Conservation (phyloP, 2,888 invertebrate genomes). For the Clistopyga incitator region DNA sequence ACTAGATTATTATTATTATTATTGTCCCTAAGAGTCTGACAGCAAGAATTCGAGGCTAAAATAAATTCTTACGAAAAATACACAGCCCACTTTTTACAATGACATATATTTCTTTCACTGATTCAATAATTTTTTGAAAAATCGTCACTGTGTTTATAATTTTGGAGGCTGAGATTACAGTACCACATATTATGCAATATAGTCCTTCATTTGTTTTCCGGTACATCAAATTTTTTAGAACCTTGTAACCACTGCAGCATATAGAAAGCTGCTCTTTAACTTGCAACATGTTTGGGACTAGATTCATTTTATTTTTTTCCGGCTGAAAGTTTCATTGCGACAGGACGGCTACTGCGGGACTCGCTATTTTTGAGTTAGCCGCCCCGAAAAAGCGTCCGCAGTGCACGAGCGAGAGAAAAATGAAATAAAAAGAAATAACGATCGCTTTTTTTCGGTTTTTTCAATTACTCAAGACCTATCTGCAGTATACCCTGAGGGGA, state of each 20-base stretch:
- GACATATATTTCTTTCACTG: too few species aligned
- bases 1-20: background rate
- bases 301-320: background rate
- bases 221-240: background rate
- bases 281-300: background rate
- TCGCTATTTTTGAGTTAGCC: slow-evolving; percentile 11
- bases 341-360: background rate
- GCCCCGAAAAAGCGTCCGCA: background rate
- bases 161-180: too few species aligned
- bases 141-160: too few species aligned
- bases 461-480: slow-evolving; percentile 48
- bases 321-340: background rate
- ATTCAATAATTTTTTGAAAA: too few species aligned
- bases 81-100: too few species aligned
- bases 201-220: background rate
- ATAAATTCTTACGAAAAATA: too few species aligned
- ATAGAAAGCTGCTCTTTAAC: background rate
- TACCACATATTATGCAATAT: background rate
- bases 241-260: slow-evolving; percentile 4
- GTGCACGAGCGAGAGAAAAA: background rate
- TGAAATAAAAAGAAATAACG: too few species aligned
- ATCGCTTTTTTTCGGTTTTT: slow-evolving; percentile 32
- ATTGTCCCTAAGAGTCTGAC: background rate
- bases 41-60: too few species aligned
- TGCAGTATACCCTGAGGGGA: slow-evolving; percentile 36